phyloP scores from a whole-genome alignment of 2,888 invertebrate genomes.

The Dryococelus australis region DNA sequence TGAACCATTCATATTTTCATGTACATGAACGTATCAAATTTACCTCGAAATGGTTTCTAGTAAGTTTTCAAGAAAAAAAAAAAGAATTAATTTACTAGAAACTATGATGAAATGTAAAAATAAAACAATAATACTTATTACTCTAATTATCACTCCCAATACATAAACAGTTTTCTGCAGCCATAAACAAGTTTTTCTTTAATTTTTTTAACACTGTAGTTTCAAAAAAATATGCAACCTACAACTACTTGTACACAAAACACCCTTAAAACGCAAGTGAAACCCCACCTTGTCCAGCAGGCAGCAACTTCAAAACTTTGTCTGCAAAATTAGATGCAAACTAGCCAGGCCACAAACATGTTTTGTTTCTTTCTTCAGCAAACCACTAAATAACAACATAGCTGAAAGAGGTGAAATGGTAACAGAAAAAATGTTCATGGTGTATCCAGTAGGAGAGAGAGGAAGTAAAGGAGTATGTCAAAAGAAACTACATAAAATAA shows the following conservation, averaged over 20 bases:
- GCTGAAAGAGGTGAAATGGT: background rate
- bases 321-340: background rate
- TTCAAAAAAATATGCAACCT: background rate
- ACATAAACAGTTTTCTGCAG: too few species aligned
- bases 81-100: too few species aligned
- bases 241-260: background rate
- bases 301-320: constrained; percentile 4
- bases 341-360: too few species aligned
- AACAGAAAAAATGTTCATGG: background rate
- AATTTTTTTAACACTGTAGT: background rate
- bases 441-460: background rate
- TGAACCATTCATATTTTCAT: too few species aligned
- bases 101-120: too few species aligned
- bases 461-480: background rate
- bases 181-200: too few species aligned
- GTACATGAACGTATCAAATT: too few species aligned
- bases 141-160: too few species aligned
- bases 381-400: background rate
- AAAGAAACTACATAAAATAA: background rate
- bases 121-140: too few species aligned
- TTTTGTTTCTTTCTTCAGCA: background rate
- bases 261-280: background rate
- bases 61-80: too few species aligned
- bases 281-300: background rate
- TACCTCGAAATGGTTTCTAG: too few species aligned